Base-by-base conservation (phyloP, 2,797 vertebrate species). In the Hylomyscus alleni region DNA sequence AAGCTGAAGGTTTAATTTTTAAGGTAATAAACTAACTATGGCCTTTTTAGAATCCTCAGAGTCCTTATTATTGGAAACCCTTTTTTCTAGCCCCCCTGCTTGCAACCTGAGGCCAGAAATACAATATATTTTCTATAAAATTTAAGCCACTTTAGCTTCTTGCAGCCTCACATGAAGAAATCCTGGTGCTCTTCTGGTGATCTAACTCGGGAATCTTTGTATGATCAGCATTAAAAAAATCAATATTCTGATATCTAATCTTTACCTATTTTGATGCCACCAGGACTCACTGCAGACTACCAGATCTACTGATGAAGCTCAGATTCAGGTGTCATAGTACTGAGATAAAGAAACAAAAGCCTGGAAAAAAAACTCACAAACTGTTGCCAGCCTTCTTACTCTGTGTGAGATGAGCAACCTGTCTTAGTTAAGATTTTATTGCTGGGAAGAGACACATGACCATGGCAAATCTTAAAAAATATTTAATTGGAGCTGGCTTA, bases 221-320 rank as follows among this genome's bases (percentile, higher is more conserved):
- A 31, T 34, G 72, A 34, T 85, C n/a, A 58, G 22, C 83, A 54
- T 54, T 90, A 29, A 14, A 76, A 44, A 76, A 86, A 26, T 73
- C 72, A 94, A 50, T 75, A 60, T 62, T 89, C 58, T 47, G 52
- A 78, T 19, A 76, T 82, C 69, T 67, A 82, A 10, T 50, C 40
- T 92, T 95, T 84, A 52, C 89, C 31, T 93, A 90, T 84, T 76
- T 75, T 40, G 15, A 91, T 89, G 80, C 34, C 58, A 60, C 44
- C n/a, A 56, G 44, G 47, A 67, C 9, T 34, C 69, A 92, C 52
- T 69, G 40, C 17, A 73, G 29, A 85, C 69, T 73, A 81, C 47
- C 31, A 77, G 77, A 82, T 92, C 65, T 89, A 40, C 40, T 65
- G 31, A 56, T 77, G 60, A 95, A 86, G 72, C 50, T 17, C 62